Evolutionary conservation across 2,888 invertebrate genomes (phyloP), one percentile per base, ranked within the genome.

Genomic region (Ceratothoa steindachneri): DNA sequence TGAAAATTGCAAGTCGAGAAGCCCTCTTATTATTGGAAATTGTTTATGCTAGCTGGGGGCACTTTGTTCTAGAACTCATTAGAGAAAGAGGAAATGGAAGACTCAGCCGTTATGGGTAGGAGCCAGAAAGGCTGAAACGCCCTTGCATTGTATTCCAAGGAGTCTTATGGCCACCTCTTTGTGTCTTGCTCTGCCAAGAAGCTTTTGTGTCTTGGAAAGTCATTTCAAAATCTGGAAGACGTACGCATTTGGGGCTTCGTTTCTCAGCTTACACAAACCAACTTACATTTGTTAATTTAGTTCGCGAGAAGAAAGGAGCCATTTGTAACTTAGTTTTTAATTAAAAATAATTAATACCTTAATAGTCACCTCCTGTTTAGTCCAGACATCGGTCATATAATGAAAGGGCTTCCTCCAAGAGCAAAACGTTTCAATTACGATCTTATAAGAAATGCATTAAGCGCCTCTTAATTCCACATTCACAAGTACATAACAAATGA

Each of bases 21-120:
- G 60, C 60, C 60, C 60, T 60, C 60, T 60, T 60, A 60, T 60
- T 60, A 60, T 60, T 60, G 60, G 60, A 60, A 60, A 60, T 60
- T 60, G 60, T 60, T 60, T 60, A 60, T 60, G 60, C 60, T 60
- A 60, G 60, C 60, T 60, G 60, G 60, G 60, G 60, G 60, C 60
- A 60, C 60, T 60, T 60, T 60, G 60, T 60, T 60, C 60, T 24
- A 24, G 60, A 60, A 60, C 60, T 60, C 60, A 60, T 60, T 60
- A 60, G 60, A 60, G 60, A 24, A 31, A 69, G 68, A 55, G 69
- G 72, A 65, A 68, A 68, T 75, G 65, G 67, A 69, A 60, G 66
- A 67, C 67, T 69, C 65, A n/a, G 29, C 67, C 31, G 22, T 30
- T 30, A 67, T 28, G 15, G 22, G 22, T 30, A 29, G 30, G 30